These are phyloP conservation scores for Acromyrmex echinatior DNA, from an alignment of 1,140 invertebrate species.

Conservation along the genomic window DNA sequence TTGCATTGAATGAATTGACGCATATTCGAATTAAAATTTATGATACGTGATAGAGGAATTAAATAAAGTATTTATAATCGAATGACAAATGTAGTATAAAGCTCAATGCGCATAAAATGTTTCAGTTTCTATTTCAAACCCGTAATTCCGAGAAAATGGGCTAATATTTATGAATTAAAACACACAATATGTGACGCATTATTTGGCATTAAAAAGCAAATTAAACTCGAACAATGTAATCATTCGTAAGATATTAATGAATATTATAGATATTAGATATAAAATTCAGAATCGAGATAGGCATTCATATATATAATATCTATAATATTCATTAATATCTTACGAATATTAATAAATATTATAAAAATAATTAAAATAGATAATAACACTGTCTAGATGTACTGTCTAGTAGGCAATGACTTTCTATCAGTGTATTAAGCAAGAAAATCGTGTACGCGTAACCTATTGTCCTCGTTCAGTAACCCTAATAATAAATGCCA, in stretches of 20 bases:
- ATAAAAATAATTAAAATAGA: not conserved
- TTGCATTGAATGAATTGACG: not conserved
- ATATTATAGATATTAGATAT: not conserved
- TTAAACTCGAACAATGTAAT: not conserved
- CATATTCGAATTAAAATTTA: slow-evolving; percentile 5
- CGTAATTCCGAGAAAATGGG: not conserved
- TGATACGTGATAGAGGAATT: not conserved
- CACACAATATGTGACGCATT: not conserved
- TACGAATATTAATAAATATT: no score
- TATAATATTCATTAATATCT: no score
- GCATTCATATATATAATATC: no score
- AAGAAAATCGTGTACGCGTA: slow-evolving; percentile 48
- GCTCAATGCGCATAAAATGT: not conserved
- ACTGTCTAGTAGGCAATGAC: not conserved
- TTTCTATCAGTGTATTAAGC: slow-evolving; percentile 30
- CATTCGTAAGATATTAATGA: not conserved
- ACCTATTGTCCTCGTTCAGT: slow-evolving; percentile 70
- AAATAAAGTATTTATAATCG: slow-evolving; percentile 3
- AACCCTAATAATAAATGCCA: slow-evolving; percentile 68
- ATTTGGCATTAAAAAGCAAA: not conserved
- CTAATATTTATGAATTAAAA: not conserved
- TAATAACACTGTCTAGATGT: not conserved
- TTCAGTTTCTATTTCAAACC: not conserved
- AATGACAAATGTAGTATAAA: not conserved
- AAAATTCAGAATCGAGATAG: no score